A percentile compares a stretch with the other conserved stretches of the same genome.
These are phyloP conservation scores for Fratercula arctica DNA, from an alignment of 2,797 vertebrate genomes.

Conservation along the genomic window DNA sequence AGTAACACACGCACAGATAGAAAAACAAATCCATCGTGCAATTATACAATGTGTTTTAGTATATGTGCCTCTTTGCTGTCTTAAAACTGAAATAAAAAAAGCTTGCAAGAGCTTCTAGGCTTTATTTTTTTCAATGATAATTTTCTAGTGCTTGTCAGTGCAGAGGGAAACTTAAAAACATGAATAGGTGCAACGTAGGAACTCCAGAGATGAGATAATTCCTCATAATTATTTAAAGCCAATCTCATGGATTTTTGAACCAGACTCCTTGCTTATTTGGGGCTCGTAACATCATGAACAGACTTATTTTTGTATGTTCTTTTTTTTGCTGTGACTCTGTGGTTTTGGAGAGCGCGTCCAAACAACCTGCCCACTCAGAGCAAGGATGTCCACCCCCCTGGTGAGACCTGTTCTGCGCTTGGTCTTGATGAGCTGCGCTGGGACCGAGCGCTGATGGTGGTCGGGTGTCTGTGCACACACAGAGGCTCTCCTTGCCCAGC, in stretches of 20 bases:
- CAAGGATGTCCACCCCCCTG: neutral
- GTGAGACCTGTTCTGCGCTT: neutral
- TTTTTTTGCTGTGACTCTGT: neutral
- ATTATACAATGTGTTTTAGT: neutral
- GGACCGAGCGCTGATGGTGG: neutral
- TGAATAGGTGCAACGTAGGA: neutral
- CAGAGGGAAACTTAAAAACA: neutral
- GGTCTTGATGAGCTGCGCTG: neutral
- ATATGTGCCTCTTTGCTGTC: neutral
- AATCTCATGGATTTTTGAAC: neutral
- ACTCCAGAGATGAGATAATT: neutral
- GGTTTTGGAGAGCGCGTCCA: neutral
- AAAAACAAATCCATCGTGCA: neutral
- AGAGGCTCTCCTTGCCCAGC: neutral
- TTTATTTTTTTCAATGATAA: neutral
- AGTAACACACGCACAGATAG: neutral
- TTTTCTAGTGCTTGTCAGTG: neutral
- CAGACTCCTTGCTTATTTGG: neutral
- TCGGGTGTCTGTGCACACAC: neutral
- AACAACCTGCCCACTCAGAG: neutral
- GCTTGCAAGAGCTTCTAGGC: neutral
- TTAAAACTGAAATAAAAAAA: neutral
- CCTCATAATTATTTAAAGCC: neutral
- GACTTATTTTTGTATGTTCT: neutral
- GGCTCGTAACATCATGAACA: neutral